A percentile compares a stretch with the other conserved stretches of the same genome.
Evolutionary conservation across 1,140 invertebrate genomes (phyloP).

Genomic region (Marisa cornuarietis): DNA sequence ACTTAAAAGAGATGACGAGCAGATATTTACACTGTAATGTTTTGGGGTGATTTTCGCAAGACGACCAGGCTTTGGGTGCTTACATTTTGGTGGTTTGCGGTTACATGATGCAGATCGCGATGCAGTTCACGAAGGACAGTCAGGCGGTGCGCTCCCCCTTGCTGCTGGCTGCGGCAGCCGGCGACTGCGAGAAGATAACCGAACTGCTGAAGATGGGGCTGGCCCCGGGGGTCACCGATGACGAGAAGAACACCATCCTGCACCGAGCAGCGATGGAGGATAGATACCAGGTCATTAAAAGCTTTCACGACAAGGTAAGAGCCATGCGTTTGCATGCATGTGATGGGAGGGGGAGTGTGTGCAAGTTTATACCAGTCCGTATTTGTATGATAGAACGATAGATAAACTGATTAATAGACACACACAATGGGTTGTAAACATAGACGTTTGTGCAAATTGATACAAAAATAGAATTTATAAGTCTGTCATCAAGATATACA

Average conservation of each 20-base stretch:
- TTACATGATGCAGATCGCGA: conserved; percentile 10
- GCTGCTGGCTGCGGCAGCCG: conserved; percentile 45
- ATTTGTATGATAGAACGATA: too few species aligned
- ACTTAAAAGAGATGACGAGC: too few species aligned
- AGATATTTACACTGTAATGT: too few species aligned
- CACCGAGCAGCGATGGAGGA: conserved; percentile 71
- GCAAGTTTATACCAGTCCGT: too few species aligned
- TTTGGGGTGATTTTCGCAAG: too few species aligned
- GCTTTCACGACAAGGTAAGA: conserved; percentile 52
- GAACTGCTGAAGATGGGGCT: conserved; percentile 47
- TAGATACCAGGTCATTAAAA: conserved; percentile 65
- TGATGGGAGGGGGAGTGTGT: too few species aligned
- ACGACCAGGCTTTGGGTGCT: too few species aligned
- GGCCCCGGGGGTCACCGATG: conserved; percentile 59
- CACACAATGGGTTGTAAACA: too few species aligned
- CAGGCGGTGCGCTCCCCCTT: conserved; percentile 36
- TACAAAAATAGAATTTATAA: background rate
- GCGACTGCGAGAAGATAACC: conserved; percentile 44
- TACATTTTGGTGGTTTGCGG: background rate
- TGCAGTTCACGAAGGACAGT: conserved; percentile 14
- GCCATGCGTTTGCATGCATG: too few species aligned
- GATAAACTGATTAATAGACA: too few species aligned
- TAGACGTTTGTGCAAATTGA: too few species aligned
- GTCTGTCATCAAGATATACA: background rate
- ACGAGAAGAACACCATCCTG: conserved; percentile 67